Conservation (phyloP, 35 echinoderm and acorn worm species). For the Heliocidaris tuberculata region DNA sequence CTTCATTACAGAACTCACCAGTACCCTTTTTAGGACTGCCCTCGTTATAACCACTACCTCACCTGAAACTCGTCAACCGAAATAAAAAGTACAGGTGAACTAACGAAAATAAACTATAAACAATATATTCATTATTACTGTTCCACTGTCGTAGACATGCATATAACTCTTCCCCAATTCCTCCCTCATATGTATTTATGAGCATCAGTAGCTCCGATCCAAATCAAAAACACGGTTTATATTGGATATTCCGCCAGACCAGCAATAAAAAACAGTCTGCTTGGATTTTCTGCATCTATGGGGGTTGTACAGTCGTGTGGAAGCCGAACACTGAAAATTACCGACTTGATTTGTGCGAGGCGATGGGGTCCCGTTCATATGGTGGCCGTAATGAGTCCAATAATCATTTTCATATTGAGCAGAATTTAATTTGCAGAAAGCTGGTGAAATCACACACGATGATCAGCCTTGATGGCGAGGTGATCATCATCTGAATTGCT, state of each 20-base stretch:
- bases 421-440: conserved; percentile 43
- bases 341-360: background rate
- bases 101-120: conserved; percentile 39
- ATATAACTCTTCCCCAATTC: background rate
- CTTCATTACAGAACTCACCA: background rate
- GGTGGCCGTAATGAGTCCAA: background rate
- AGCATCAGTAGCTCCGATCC: background rate
- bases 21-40: background rate
- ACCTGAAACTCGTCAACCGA: background rate
- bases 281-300: background rate
- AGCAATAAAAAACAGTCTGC: conserved; percentile 7
- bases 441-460: background rate
- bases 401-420: conserved; percentile 25
- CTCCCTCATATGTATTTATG: conserved; percentile 36
- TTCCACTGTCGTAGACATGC: conserved; percentile 1
- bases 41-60: background rate
- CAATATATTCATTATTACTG: conserved; percentile 39
- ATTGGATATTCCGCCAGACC: conserved; percentile 26
- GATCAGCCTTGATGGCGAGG: conserved; percentile 1
- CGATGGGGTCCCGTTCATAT: background rate
- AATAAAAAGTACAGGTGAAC: conserved; percentile 45
- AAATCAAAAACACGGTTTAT: background rate
- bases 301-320: background rate
- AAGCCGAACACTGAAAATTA: background rate
- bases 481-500: conserved; percentile 26